Evolutionary conservation across 2,113 vertebrate species (phyloP), one percentile per base, ranked within the genome.

Genomic region (Otocyon megalotis): DNA sequence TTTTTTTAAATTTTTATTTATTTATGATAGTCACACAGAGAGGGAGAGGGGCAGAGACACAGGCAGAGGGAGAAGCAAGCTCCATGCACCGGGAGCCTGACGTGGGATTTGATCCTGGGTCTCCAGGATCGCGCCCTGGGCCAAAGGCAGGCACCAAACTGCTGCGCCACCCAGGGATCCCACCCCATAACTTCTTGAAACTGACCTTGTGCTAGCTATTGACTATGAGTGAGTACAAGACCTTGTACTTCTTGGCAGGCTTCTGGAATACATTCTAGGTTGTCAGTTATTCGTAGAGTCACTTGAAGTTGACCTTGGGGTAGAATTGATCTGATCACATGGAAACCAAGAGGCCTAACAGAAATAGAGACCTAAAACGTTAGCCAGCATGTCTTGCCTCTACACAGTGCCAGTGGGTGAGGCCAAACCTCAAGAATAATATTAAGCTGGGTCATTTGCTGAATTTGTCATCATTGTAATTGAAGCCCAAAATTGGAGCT

Each of bases 201-300:
- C 71, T 58, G 76, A 94, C 22, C 35, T 80, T 60, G 12, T 28
- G 24, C 16, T 76, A 19, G 22, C 87, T 88, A 2, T 28, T 53
- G 22, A 71, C 7, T 77, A 28, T 80, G 15, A 77, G 11, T 69
- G 37, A 79, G 24, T 24, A 65, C 35, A 74, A 85, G 79, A 65
- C 58, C 43, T 90, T 53, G 11, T 69, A 8, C 56, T 77, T 37
- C n/a, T 72, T 82, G 80, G 15, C 74, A 71, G 5, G 3, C 88
- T 87, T 63, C 67, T 93, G 9, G 24, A 62, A 19, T 85, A 24
- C 58, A 12, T 84, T 89, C 35, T 65, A 7, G 50, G 81, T 85
- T 89, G 48, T 85, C 96, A 85, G 2, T 96, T 94, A 91, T 62
- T 72, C 86, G 63, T 86, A 43, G 79, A 54, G 67, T 90, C 71